Conservation (phyloP, 2,888 invertebrate genomes). For the Chloroclystis v-ata region DNA sequence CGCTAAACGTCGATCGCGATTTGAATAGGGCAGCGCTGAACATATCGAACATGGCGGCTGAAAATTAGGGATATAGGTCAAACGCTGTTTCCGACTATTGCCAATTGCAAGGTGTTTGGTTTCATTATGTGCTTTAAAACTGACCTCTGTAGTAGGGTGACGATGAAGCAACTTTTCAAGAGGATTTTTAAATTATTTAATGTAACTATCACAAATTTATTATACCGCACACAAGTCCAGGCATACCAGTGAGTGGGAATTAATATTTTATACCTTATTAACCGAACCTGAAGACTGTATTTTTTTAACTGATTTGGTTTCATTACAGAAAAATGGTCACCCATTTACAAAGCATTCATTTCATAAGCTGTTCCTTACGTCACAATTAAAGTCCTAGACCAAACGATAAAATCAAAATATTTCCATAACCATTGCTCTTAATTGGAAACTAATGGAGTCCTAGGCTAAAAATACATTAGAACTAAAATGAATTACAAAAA, state of each 20-base stretch:
- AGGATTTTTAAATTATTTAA: too few relatives aligned
- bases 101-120: conserved; percentile 28
- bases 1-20: conserved; percentile 43
- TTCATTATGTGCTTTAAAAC: conserved; percentile 27
- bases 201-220: too few relatives aligned
- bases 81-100: conserved; percentile 27
- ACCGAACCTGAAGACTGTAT: too few relatives aligned
- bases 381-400: conserved; percentile 2
- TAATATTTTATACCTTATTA: too few relatives aligned
- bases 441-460: conserved; percentile 3
- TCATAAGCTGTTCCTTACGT: neutral
- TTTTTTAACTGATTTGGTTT: neutral
- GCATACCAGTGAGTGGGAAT: too few relatives aligned
- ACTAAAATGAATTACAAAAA: conserved; percentile 20
- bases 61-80: conserved; percentile 57
- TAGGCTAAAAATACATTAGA: conserved; percentile 12
- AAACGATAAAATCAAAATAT: conserved; percentile 13
- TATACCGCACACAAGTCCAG: too few relatives aligned
- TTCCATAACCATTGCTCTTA: conserved; percentile 2
- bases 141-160: conserved; percentile 22
- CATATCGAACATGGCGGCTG: conserved; percentile 37
- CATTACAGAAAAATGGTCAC: too few relatives aligned
- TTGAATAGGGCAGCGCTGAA: conserved; percentile 33
- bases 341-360: neutral
- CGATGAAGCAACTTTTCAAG: conserved; percentile 1